Conservation (phyloP, 2,888 invertebrate genomes). For the Melanotus villosus region DNA sequence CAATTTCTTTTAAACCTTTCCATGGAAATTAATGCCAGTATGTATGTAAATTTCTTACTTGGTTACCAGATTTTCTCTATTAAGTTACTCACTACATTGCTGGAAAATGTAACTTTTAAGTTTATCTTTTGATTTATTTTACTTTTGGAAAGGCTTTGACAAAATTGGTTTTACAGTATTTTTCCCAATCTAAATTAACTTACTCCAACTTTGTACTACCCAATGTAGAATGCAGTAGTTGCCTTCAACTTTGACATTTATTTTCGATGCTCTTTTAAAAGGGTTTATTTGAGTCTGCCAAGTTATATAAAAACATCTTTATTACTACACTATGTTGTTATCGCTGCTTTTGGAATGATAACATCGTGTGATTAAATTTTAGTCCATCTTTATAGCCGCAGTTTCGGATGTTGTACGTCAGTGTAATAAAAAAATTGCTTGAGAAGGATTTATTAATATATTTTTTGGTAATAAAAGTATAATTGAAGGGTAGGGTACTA, state of each 20-base stretch:
- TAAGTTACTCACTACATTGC: neutral
- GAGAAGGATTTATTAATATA: no score
- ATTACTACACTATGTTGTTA: neutral
- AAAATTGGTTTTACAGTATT: slow-evolving; percentile 8
- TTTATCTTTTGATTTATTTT: slow-evolving; percentile 4
- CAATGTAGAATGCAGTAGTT: slow-evolving; percentile 2
- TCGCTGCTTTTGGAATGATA: neutral
- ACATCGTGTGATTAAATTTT: neutral
- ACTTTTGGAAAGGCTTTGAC: neutral
- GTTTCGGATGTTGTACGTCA: neutral
- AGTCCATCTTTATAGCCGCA: neutral
- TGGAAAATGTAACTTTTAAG: neutral
- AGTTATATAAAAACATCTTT: slow-evolving; percentile 5
- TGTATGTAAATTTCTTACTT: neutral
- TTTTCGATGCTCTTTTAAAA: slow-evolving; percentile 1
- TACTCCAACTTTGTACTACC: neutral
- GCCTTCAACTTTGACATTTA: slow-evolving; percentile 16
- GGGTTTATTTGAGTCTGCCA: neutral
- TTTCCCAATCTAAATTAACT: slow-evolving; percentile 1
- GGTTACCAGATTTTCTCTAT: neutral
- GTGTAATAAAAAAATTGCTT: neutral
- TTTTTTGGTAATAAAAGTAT: no score
- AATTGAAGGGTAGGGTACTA: no score
- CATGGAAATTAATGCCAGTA: neutral
- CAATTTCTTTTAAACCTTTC: neutral